Evolutionary conservation across 2,113 vertebrate species (phyloP).

Genomic region (Pygoscelis adeliae): DNA sequence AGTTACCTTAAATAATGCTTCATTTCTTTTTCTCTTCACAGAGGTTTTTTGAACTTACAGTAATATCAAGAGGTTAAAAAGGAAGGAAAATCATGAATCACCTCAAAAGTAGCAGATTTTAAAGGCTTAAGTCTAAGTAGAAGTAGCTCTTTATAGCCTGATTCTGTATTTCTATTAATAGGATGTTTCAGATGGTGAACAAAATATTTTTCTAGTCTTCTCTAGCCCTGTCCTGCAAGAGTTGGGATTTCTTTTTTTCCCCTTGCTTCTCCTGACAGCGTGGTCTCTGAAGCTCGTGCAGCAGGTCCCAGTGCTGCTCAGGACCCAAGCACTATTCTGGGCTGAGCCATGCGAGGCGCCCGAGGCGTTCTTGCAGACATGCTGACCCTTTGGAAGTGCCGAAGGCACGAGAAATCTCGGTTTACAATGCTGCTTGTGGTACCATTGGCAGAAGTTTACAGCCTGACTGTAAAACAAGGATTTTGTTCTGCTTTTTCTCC

Average conservation of each 20-base stretch:
- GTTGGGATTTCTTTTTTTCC: not conserved
- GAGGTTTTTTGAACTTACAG: not conserved
- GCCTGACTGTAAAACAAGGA: not conserved
- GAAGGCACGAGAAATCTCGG: fast-evolving
- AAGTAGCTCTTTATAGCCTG: not conserved
- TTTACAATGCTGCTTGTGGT: not conserved
- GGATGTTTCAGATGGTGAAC: not conserved
- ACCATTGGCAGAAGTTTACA: not conserved
- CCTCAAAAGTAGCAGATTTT: not conserved
- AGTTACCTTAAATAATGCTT: not conserved
- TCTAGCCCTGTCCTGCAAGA: not conserved
- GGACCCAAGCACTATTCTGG: not conserved
- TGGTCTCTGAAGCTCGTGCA: not conserved
- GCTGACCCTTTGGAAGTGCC: not conserved
- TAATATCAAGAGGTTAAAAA: not conserved
- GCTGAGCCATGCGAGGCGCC: not conserved
- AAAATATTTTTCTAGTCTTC: not conserved
- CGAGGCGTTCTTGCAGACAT: not conserved
- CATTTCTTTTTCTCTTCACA: not conserved
- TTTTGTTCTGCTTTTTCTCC: not conserved
- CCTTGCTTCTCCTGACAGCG: fast-evolving
- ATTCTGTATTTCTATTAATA: not conserved
- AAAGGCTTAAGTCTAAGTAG: not conserved
- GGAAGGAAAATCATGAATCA: not conserved
- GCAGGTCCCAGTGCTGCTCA: not conserved